A percentile compares a stretch with the other conserved stretches of the same genome.
These are phyloP conservation scores for Gallinago jamesoni DNA, from an alignment of 2,113 vertebrate genomes.

Conservation along the genomic window DNA sequence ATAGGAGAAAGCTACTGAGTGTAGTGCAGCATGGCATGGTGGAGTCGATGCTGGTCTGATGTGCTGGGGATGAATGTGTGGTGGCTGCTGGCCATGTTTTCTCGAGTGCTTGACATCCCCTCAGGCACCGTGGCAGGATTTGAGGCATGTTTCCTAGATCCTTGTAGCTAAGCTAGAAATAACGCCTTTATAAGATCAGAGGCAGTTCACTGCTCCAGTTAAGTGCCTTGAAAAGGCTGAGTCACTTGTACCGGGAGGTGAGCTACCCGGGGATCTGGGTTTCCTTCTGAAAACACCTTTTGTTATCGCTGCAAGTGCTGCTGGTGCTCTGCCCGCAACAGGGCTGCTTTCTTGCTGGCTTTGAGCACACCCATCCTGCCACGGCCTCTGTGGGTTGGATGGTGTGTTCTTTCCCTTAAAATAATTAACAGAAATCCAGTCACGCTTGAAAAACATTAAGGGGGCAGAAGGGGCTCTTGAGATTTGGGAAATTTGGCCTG, in stretches of 20 bases:
- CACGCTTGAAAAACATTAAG: background rate
- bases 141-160: background rate
- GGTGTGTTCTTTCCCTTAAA: background rate
- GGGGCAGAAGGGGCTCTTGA: background rate
- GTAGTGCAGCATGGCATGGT: fast-evolving
- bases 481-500: background rate
- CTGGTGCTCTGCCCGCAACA: fast-evolving
- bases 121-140: fast-evolving
- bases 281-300: background rate
- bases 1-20: fast-evolving
- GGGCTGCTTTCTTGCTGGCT: background rate
- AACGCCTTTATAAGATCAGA: background rate
- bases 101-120: background rate
- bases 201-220: background rate
- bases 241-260: background rate
- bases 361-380: background rate
- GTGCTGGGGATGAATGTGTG: fast-evolving
- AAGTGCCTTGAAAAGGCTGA: slow-evolving; percentile 16
- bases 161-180: background rate
- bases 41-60: fast-evolving
- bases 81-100: fast-evolving
- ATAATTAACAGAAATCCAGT: background rate
- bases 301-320: fast-evolving
- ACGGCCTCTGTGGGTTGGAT: fast-evolving
- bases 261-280: background rate